Evolutionary conservation across 2,113 vertebrate species (phyloP), one percentile per base, ranked within the genome.

Genomic region (Myodes glareolus): DNA sequence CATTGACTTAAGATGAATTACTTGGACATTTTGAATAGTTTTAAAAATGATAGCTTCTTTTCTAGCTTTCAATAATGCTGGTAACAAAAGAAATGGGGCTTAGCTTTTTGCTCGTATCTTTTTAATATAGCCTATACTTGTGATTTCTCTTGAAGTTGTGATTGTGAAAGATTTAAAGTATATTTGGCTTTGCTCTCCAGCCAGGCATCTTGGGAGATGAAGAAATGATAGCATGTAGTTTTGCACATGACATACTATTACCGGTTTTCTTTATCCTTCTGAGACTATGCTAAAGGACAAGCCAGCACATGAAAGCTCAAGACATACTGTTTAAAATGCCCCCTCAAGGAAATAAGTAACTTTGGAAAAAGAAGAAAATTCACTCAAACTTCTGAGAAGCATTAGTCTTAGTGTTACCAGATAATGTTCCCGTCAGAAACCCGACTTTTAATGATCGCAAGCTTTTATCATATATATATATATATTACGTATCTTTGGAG

Each of bases 1-100:
- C 90, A 97, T 94, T 98, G 97, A 98, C 95, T 98, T 98, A 98
- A 98, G 97, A 97, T 98, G 98, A 98, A 98, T 98, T 98, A 96
- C 47, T 81, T 95, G 98, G 98, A 97, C 90, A 95, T 97, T 97
- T 95, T 97, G 95, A 98, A 98, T 96, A 97, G 95, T 95, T 98
- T 29, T 97, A 96, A 95, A 98, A 98, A 97, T 96, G 97, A 98
- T 98, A 98, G 84, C 89, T 63, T 96, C 55, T 97, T 98, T 98
- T 98, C 96, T 98, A 96, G 95, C 97, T 97, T 97, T 98, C 92
- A 97, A 73, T 96, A 92, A 97, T 97, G 94, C 52, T 93, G 85
- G 70, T 98, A 97, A 94, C 4, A 76, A 81, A 90, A 90, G 50
- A 98, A 97, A 96, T 98, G 95, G 86, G 96, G 55, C 68, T 47